A percentile compares a stretch with the other conserved stretches of the same genome.
Conservation (phyloP, 2,888 invertebrate species). For the Calephelis perditalis region DNA sequence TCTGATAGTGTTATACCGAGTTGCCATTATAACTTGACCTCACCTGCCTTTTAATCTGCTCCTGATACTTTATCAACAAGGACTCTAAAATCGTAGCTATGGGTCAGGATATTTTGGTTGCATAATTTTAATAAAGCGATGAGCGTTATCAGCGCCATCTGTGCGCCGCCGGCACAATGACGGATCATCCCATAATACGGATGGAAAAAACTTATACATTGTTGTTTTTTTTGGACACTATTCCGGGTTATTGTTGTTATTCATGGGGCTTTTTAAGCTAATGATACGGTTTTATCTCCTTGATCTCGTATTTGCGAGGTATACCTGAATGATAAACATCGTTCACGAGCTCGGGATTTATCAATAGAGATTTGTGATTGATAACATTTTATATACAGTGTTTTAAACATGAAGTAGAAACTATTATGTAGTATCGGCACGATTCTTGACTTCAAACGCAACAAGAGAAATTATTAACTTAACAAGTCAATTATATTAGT, state of each 20-base stretch:
- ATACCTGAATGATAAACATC: slow-evolving; percentile 29
- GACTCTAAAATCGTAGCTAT: slow-evolving; percentile 22
- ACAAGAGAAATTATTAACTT: no score
- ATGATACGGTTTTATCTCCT: slow-evolving; percentile 72
- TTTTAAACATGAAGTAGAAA: not conserved
- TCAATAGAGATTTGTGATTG: slow-evolving; percentile 16
- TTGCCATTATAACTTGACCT: slow-evolving; percentile 43
- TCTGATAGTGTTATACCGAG: slow-evolving; percentile 48
- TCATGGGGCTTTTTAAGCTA: slow-evolving; percentile 75
- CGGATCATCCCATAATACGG: slow-evolving; percentile 74
- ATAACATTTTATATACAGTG: not conserved
- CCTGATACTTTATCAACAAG: not conserved
- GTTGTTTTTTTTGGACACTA: slow-evolving; percentile 55
- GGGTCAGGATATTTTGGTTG: slow-evolving; percentile 45
- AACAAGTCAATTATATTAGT: no score
- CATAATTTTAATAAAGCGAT: slow-evolving; percentile 66
- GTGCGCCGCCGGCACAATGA: slow-evolving; percentile 61
- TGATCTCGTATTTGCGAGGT: slow-evolving; percentile 39
- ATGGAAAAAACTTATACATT: slow-evolving; percentile 56
- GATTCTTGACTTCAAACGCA: no score
- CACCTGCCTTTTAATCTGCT: slow-evolving; percentile 31
- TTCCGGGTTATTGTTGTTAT: slow-evolving; percentile 67
- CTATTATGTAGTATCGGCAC: no score
- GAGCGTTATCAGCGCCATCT: slow-evolving; percentile 70
- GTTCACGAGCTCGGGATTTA: slow-evolving; percentile 22